A percentile compares a stretch with the other conserved stretches of the same genome.
These are phyloP conservation scores for Acomys russatus DNA, from an alignment of 2,797 vertebrate genomes.

Conservation along the genomic window DNA sequence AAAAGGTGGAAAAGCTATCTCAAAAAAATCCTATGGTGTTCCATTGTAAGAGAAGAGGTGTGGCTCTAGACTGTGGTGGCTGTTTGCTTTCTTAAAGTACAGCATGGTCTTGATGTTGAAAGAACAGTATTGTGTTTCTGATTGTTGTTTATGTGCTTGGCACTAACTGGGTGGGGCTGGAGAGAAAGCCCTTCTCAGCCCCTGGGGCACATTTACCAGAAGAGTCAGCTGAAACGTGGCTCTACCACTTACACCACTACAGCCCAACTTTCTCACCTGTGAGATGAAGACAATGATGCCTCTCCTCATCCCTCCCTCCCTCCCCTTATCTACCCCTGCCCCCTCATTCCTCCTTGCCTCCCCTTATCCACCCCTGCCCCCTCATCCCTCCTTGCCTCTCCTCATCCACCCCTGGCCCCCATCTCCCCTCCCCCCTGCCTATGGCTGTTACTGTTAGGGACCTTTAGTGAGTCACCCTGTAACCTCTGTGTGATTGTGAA, in stretches of 20 bases:
- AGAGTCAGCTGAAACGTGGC: constrained; percentile 45
- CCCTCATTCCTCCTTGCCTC: too few species aligned
- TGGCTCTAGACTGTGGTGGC: constrained; percentile 12
- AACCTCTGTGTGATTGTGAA: background rate
- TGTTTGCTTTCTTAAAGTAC: constrained; percentile 60
- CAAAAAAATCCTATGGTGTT: constrained; percentile 20
- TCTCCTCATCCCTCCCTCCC: too few species aligned
- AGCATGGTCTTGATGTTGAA: constrained; percentile 64
- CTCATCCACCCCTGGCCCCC: background rate
- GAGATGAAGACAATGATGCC: constrained; percentile 1
- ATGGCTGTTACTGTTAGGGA: background rate
- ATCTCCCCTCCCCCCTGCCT: background rate
- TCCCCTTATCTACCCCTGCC: too few species aligned
- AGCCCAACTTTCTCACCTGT: background rate
- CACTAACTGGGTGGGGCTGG: background rate
- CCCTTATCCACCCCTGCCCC: too few species aligned
- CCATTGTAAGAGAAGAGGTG: constrained; percentile 20
- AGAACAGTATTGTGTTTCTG: constrained; percentile 20
- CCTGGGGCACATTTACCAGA: constrained; percentile 59
- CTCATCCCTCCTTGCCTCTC: too few species aligned
- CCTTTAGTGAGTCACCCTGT: background rate
- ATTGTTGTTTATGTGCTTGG: constrained; percentile 53
- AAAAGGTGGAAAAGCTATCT: background rate
- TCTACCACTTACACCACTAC: background rate
- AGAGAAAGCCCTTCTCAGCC: constrained; percentile 35